phyloP scores from a whole-genome alignment of 2,113 vertebrate genomes.

The Pardalotus punctatus region DNA sequence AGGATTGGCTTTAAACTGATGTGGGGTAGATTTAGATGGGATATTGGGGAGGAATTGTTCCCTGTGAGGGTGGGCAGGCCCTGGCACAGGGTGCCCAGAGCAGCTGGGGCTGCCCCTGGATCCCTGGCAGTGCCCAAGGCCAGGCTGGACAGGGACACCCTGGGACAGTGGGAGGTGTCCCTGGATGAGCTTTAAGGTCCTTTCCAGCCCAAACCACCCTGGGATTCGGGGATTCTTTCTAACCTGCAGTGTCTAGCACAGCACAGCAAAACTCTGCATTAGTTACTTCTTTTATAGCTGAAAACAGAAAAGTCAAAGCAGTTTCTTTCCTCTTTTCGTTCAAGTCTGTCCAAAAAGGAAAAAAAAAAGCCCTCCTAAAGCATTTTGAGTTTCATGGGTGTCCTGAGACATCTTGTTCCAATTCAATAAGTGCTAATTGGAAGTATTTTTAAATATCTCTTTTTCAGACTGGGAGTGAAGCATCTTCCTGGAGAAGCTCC shows the following conservation, averaged over 20 bases:
- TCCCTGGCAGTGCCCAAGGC: background rate
- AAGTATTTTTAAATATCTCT: background rate
- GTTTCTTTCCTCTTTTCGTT: background rate
- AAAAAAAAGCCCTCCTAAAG: background rate
- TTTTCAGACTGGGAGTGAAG: background rate
- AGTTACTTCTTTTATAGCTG: background rate
- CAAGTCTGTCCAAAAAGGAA: background rate
- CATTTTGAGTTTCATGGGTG: background rate
- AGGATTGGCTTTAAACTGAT: background rate
- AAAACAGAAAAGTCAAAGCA: background rate
- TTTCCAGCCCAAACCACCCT: background rate
- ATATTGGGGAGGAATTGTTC: background rate
- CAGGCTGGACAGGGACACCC: fast-evolving
- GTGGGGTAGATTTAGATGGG: background rate
- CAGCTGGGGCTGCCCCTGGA: background rate
- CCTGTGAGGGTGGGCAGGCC: fast-evolving
- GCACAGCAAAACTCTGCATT: background rate
- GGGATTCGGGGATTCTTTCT: background rate
- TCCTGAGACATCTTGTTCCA: background rate
- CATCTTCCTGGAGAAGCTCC: background rate
- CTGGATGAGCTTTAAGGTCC: background rate
- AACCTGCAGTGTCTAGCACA: background rate
- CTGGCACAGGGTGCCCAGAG: background rate
- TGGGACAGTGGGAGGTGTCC: background rate
- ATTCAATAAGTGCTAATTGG: background rate